These are phyloP conservation scores for Fregetta grallaria DNA, from an alignment of 2,113 vertebrate species.

Conservation along the genomic window DNA sequence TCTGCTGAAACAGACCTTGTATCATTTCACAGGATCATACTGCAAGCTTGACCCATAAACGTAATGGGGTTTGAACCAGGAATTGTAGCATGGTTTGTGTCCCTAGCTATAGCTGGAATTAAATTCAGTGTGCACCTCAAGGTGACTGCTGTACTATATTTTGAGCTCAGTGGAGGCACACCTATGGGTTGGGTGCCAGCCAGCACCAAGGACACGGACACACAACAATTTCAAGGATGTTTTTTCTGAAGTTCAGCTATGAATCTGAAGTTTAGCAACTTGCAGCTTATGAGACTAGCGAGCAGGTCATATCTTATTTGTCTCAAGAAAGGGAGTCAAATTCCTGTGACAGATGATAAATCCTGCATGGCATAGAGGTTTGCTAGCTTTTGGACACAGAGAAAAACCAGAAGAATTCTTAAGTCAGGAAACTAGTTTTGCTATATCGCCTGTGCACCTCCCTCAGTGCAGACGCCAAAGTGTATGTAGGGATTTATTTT, in stretches of 20 bases:
- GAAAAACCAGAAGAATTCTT: background rate
- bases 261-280: background rate
- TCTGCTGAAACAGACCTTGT: background rate
- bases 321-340: background rate
- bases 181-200: background rate
- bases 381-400: background rate
- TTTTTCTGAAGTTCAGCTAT: background rate
- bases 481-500: background rate
- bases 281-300: background rate
- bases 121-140: background rate
- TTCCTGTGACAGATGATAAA: background rate
- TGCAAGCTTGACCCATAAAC: background rate
- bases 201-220: accelerated
- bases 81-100: background rate
- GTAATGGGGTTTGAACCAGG: background rate
- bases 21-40: background rate
- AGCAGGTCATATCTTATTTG: background rate
- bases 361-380: background rate
- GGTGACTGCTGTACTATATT: background rate
- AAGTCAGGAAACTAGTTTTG: background rate
- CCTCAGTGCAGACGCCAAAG: background rate
- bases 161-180: background rate
- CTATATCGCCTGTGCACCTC: background rate
- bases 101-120: background rate
- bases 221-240: background rate